Percentiles rank a stretch among this genome's conserved stretches.
Conservation (phyloP, 2,113 vertebrate genomes). For the Myotis yumanensis region DNA sequence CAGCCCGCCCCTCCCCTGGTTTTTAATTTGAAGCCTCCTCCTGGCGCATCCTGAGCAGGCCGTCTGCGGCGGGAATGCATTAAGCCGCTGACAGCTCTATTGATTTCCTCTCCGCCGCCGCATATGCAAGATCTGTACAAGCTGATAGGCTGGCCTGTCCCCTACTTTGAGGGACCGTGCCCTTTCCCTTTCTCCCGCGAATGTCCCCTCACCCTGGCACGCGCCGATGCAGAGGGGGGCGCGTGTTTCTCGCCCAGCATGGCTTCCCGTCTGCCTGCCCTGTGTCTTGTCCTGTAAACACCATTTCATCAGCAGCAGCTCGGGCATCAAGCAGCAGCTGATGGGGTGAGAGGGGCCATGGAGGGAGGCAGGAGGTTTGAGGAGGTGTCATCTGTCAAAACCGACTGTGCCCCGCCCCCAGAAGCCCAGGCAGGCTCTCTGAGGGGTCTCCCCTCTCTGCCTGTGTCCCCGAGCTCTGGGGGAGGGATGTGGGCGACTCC, state of each 20-base stretch:
- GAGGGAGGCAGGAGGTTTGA: not conserved
- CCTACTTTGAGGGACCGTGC: conserved; percentile 42
- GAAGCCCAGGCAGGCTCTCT: not conserved
- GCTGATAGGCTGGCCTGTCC: conserved; percentile 37
- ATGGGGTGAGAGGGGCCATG: not conserved
- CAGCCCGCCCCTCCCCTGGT: not conserved
- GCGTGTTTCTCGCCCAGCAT: conserved; percentile 6
- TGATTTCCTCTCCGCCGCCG: conserved; percentile 51
- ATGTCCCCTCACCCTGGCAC: conserved; percentile 47
- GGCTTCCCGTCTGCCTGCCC: conserved; percentile 19
- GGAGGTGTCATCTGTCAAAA: not conserved
- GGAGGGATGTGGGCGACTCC: rapidly evolving
- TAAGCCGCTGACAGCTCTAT: conserved; percentile 63
- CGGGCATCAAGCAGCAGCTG: not conserved
- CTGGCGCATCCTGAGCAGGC: conserved; percentile 45
- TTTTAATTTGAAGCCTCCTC: conserved; percentile 73
- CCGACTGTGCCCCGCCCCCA: not conserved
- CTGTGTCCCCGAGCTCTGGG: not conserved
- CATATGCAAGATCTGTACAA: conserved; percentile 45
- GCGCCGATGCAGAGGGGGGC: conserved; percentile 47
- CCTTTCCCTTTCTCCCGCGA: not conserved
- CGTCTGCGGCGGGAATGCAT: conserved; percentile 29
- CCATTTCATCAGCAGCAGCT: conserved; percentile 26
- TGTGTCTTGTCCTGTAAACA: not conserved
- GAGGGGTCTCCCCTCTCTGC: not conserved